Conservation (phyloP, 2,888 invertebrate species). For the Coecobrya sp. region DNA sequence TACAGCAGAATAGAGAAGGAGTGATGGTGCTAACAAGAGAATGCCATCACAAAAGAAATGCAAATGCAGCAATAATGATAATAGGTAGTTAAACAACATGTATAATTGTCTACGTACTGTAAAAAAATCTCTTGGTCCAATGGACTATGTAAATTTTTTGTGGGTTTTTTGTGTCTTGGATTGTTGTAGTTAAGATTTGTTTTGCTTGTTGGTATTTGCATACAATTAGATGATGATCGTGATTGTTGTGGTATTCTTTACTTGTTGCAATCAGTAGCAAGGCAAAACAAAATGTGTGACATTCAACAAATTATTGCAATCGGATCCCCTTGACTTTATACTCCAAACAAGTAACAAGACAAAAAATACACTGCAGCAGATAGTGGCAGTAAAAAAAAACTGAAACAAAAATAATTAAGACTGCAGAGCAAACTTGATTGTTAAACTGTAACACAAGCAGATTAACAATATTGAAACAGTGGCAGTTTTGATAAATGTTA, state of each 20-base stretch:
- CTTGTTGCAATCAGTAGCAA: not conserved
- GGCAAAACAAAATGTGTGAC: slow-evolving; percentile 6
- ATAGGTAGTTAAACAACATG: slow-evolving; percentile 19
- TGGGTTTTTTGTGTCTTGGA: not conserved
- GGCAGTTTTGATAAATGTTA: not conserved
- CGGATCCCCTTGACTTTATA: slow-evolving; percentile 39
- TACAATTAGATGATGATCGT: slow-evolving; percentile 36
- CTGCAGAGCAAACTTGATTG: slow-evolving; percentile 16
- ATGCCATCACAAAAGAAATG: slow-evolving; percentile 43
- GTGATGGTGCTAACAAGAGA: slow-evolving; percentile 38
- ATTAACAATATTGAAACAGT: not conserved
- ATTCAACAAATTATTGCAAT: slow-evolving; percentile 4
- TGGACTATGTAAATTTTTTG: slow-evolving; percentile 43
- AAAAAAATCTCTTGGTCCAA: slow-evolving; percentile 6
- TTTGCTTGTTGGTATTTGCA: slow-evolving; percentile 27
- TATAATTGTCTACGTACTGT: not conserved
- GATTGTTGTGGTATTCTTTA: slow-evolving; percentile 19
- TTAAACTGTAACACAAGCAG: slow-evolving; percentile 23
- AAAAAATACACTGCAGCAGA: slow-evolving; percentile 12
- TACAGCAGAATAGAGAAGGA: not conserved
- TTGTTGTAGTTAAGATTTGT: not conserved
- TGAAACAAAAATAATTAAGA: slow-evolving; percentile 28
- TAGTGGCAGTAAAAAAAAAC: slow-evolving; percentile 6
- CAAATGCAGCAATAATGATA: slow-evolving; percentile 31
- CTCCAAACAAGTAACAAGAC: not conserved